These are phyloP conservation scores for Hypsibius dujardini DNA, from an alignment of 1,140 invertebrate species.

Conservation along the genomic window DNA sequence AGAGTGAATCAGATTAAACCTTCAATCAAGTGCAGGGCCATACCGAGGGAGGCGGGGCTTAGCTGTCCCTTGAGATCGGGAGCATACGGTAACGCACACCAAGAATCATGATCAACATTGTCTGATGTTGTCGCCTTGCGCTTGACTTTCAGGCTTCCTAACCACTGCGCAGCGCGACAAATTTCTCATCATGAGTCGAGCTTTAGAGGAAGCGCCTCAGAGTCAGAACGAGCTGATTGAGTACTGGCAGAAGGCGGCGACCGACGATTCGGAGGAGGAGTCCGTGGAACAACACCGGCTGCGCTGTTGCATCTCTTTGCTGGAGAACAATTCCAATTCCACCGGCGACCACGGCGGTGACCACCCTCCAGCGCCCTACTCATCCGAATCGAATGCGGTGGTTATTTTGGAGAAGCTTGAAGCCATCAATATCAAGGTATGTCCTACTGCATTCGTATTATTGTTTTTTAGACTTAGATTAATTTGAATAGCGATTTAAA, in stretches of 20 bases:
- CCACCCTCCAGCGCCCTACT: neutral
- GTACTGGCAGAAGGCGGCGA: neutral
- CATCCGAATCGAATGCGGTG: neutral
- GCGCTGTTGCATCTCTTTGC: neutral
- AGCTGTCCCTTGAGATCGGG: neutral
- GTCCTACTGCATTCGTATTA: neutral
- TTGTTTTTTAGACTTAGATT: neutral
- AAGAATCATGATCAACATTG: too few species aligned
- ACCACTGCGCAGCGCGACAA: constrained; percentile 2
- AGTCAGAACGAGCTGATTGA: neutral
- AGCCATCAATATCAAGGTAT: constrained; percentile 5
- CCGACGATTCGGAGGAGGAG: neutral
- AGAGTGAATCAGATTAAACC: neutral
- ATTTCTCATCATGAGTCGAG: neutral
- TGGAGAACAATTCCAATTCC: neutral
- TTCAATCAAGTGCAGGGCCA: neutral
- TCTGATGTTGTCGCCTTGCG: neutral
- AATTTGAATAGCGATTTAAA: too few species aligned
- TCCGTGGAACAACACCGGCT: neutral
- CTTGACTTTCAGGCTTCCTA: neutral
- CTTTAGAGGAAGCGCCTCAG: neutral
- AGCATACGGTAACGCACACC: too few species aligned
- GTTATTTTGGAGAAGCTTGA: neutral
- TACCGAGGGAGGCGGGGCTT: neutral
- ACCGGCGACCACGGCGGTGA: neutral